Percentiles rank a stretch among this genome's conserved stretches.
Conservation (phyloP, 2,888 invertebrate species). For the Chromoteleia sp. region DNA sequence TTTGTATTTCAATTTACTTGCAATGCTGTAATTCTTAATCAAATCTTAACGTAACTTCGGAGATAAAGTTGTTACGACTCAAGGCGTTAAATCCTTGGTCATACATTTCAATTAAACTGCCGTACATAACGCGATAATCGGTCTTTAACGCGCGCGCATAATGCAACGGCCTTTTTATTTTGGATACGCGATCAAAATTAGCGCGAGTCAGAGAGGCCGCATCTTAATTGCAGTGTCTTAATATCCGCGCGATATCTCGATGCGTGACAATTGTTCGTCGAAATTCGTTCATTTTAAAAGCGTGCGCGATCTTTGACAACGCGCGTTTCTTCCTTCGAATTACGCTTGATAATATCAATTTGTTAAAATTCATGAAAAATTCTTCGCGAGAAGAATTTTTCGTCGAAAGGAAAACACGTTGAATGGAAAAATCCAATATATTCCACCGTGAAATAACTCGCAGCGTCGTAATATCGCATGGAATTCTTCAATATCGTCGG, state of each 20-base stretch:
- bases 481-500: slow-evolving; percentile 62
- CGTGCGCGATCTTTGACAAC: slow-evolving; percentile 16
- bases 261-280: background rate
- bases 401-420: slow-evolving; percentile 38
- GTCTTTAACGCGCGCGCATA: background rate
- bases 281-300: background rate
- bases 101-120: background rate
- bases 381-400: slow-evolving; percentile 51
- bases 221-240: no score
- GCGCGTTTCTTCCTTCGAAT: slow-evolving; percentile 17
- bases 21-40: background rate
- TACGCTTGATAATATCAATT: slow-evolving; percentile 46
- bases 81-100: background rate
- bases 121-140: background rate
- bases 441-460: slow-evolving; percentile 52
- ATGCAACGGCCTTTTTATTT: slow-evolving; percentile 2
- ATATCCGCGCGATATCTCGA: no score
- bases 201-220: no score
- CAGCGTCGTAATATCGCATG: slow-evolving; percentile 55
- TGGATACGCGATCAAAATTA: background rate
- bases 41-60: background rate
- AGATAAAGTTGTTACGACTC: background rate
- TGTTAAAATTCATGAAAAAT: slow-evolving; percentile 60
- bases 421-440: slow-evolving; percentile 65
- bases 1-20: background rate